Percentiles rank a stretch among this genome's conserved stretches.
These are phyloP conservation scores for Eulemur rubriventer DNA, from an alignment of 2,797 vertebrate species.

Conservation along the genomic window DNA sequence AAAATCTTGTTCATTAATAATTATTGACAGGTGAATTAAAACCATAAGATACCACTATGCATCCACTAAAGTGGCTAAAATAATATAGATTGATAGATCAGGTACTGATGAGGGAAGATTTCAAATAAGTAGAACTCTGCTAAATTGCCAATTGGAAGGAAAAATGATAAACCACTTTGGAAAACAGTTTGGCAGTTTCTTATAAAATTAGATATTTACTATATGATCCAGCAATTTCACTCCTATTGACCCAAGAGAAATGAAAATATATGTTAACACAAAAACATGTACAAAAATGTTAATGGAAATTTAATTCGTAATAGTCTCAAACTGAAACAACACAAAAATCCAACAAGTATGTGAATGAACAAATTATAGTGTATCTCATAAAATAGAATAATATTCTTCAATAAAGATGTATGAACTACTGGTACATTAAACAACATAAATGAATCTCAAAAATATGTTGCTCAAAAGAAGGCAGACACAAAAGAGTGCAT, in stretches of 20 bases:
- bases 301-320: neutral
- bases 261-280: neutral
- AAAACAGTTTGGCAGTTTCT: neutral
- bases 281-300: neutral
- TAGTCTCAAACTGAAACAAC: neutral
- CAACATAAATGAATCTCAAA: neutral
- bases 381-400: neutral
- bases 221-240: no score
- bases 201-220: no score
- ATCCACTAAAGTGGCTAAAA: neutral
- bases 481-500: neutral
- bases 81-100: neutral
- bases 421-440: neutral
- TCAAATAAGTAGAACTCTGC: neutral
- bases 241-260: no score
- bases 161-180: neutral
- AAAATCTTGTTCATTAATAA: constrained; percentile 7
- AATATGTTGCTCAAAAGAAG: neutral
- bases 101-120: neutral
- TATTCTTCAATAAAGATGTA: neutral
- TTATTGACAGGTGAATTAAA: neutral
- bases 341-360: neutral
- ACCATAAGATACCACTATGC: no score
- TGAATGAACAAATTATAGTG: neutral
- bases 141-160: no score